A percentile compares a stretch with the other conserved stretches of the same genome.
Conservation (phyloP, 2,888 invertebrate species). For the Trachelus troglodyta region DNA sequence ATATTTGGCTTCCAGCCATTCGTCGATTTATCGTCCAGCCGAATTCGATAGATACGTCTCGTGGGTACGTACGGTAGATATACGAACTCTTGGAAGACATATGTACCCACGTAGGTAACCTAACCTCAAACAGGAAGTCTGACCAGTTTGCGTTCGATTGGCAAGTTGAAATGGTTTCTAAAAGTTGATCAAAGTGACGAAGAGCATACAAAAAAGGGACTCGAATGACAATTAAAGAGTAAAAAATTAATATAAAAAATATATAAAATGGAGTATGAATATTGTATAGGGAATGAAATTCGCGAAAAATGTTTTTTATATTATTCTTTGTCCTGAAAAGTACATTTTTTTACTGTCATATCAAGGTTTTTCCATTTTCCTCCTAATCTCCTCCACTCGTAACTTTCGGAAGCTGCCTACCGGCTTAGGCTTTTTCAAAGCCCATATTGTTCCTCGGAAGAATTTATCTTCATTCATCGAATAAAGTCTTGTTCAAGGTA, state of each 20-base stretch:
- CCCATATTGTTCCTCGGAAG: not conserved
- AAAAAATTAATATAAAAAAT: not conserved
- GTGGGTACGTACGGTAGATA: not conserved
- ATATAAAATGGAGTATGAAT: not conserved
- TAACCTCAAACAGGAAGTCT: not conserved
- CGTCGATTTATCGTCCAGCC: constrained; percentile 26
- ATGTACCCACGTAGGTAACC: not conserved
- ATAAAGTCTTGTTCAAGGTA: not conserved
- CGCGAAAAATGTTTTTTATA: not conserved
- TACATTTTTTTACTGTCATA: not conserved
- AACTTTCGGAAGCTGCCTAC: too few species aligned
- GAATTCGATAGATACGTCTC: not conserved
- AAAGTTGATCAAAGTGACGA: not conserved
- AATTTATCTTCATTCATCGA: not conserved
- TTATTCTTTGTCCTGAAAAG: not conserved
- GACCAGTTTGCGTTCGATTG: not conserved
- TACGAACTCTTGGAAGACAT: not conserved
- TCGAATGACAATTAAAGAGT: not conserved
- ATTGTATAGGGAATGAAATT: not conserved
- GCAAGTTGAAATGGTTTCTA: not conserved
- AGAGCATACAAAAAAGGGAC: not conserved
- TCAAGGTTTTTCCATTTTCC: not conserved
- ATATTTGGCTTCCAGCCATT: constrained; percentile 25
- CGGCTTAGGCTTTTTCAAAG: not conserved
- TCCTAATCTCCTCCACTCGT: not conserved